A percentile compares a stretch with the other conserved stretches of the same genome.
phyloP scores from a whole-genome alignment of 2,888 invertebrate species.

The Augiades crinisus region DNA sequence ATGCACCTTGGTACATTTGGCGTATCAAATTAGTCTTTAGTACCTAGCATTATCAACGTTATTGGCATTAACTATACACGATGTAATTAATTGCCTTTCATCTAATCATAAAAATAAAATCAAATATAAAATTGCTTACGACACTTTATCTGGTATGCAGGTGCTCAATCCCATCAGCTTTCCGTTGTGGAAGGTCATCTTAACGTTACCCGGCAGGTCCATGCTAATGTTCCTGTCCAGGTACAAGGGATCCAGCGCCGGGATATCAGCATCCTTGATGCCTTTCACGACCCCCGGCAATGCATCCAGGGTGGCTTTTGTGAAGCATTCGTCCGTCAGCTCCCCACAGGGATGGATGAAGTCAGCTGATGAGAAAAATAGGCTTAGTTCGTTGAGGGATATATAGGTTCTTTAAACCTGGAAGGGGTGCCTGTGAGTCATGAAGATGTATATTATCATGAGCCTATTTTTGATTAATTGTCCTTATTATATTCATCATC shows the following conservation, averaged over 20 bases:
- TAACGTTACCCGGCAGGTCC: slow-evolving; percentile 65
- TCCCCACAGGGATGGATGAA: slow-evolving; percentile 71
- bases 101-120: neutral
- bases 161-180: slow-evolving; percentile 61
- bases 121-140: too few relatives aligned
- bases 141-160: slow-evolving; percentile 68
- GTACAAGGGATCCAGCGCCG: slow-evolving; percentile 59
- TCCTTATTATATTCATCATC: too few relatives aligned
- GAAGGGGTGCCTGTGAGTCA: too few relatives aligned
- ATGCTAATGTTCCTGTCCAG: slow-evolving; percentile 70
- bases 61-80: too few relatives aligned
- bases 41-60: too few relatives aligned
- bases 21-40: too few relatives aligned
- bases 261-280: slow-evolving; percentile 68
- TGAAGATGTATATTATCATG: too few relatives aligned
- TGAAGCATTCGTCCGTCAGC: slow-evolving; percentile 69
- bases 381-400: too few relatives aligned
- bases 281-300: slow-evolving; percentile 70
- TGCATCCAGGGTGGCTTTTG: slow-evolving; percentile 67
- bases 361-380: slow-evolving; percentile 55
- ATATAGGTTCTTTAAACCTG: too few relatives aligned
- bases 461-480: too few relatives aligned
- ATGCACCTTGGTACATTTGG: too few relatives aligned
- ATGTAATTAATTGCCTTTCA: too few relatives aligned
- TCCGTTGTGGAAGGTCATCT: slow-evolving; percentile 73